These are phyloP conservation scores for Tinea semifulvella DNA, from an alignment of 2,888 invertebrate species.

Conservation along the genomic window DNA sequence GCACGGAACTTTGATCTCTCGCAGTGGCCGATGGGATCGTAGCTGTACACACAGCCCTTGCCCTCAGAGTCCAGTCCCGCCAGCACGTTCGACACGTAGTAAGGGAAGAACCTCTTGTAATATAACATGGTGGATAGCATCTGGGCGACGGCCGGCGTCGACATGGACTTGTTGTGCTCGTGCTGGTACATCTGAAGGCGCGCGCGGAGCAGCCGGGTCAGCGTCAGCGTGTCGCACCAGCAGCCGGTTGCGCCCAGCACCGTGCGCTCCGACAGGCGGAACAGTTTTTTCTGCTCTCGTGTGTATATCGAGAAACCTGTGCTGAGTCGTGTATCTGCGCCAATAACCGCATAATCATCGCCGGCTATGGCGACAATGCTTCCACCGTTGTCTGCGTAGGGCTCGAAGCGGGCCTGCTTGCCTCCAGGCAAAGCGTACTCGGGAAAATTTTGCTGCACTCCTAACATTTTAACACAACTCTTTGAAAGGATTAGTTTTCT, in stretches of 20 bases:
- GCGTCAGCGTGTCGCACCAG: constrained; percentile 95
- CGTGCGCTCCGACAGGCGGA: constrained; percentile 81
- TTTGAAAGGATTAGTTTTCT: neutral
- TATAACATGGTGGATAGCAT: constrained; percentile 96
- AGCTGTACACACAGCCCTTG: constrained; percentile 94
- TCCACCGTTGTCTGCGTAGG: constrained; percentile 71
- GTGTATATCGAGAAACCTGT: constrained; percentile 92
- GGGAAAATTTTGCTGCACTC: constrained; percentile 42
- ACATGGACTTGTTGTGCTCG: constrained; percentile 92
- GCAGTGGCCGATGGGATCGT: constrained; percentile 97
- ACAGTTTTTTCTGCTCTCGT: constrained; percentile 88
- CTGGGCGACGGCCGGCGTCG: constrained; percentile 92
- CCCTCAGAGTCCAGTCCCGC: constrained; percentile 94
- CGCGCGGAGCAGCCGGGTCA: constrained; percentile 84
- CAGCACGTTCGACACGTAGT: constrained; percentile 94
- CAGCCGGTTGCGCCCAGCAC: constrained; percentile 96
- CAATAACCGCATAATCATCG: constrained; percentile 93
- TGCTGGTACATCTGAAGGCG: constrained; percentile 96
- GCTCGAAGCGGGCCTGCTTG: constrained; percentile 60
- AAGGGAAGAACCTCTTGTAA: constrained; percentile 97
- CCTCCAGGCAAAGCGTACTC: constrained; percentile 62
- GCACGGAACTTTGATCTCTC: constrained; percentile 87
- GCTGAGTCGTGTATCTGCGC: constrained; percentile 93
- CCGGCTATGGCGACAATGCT: constrained; percentile 96
- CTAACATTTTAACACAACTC: constrained; percentile 35